Evolutionary conservation across 2,888 invertebrate species (phyloP), one percentile per base, ranked within the genome.

Genomic region (Philaethria dido): DNA sequence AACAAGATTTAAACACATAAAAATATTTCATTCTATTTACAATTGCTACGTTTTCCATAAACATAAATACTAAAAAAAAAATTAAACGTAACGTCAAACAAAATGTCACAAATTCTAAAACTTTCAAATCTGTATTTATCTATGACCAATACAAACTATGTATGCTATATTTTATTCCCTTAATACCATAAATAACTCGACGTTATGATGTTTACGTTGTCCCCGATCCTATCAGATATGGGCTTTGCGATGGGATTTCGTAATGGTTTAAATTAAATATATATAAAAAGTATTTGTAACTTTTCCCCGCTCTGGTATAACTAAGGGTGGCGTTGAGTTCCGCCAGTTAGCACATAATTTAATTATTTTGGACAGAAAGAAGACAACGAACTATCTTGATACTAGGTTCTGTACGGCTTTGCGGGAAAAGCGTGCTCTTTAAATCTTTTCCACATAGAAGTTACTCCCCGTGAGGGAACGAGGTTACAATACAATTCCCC

Each of bases 171-270:
- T 73, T 72, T 73, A 71, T 70, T 69, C 68, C 64, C 66, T 69
- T 69, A 66, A 72, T 62, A 52, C 66, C 72, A 65, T 74, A 74
- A 74, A 74, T 73, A 73, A 72, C 73, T 65, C 54, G 59, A 69
- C 47, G 70, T 71, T 72, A 73, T 73, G 73, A 74, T 73, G 73
- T 74, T 72, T 72, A 73, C 73, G 72, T 61, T 70, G 70, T 71
- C 68, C 65, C 62, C 62, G 66, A 64, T 70, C 68, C 66, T 62
- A 68, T 70, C 70, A 39, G 63, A 66, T 68, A 68, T 60, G 59
- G 64, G 66, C 68, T 70, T 70, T 70, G 68, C 63, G 59, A 68
- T 18, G 59, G 63, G 47, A 52, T 36, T 36, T 9, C 18, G 25
- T n/a, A 22, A 55, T 55, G 36, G 47, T 54, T 44, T 45, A 22